Percentiles rank a stretch among this genome's conserved stretches.
Evolutionary conservation across 2,113 vertebrate species (phyloP).

Genomic region (Phyllostomus hastatus): DNA sequence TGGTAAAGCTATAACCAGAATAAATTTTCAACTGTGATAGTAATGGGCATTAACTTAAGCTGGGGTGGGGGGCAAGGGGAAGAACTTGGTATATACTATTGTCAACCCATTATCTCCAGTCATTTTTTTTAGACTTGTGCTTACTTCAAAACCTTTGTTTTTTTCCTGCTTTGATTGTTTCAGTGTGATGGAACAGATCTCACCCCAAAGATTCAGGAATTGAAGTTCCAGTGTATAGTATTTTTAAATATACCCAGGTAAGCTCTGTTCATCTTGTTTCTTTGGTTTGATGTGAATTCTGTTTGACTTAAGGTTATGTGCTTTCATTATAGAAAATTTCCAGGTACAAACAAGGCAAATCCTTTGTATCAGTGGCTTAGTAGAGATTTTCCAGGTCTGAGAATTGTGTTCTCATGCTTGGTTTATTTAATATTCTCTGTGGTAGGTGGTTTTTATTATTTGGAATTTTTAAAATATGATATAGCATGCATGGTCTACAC

Average conservation of each 20-base stretch:
- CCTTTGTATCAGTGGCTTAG: background rate
- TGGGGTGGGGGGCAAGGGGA: background rate
- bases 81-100: background rate
- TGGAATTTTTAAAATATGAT: background rate
- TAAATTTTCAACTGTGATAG: background rate
- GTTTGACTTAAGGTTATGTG: background rate
- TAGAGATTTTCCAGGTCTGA: background rate
- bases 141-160: conserved; percentile 69
- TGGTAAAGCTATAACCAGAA: background rate
- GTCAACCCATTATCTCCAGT: background rate
- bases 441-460: background rate
- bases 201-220: conserved; percentile 90
- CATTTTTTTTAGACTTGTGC: background rate
- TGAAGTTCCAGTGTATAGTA: conserved; percentile 91
- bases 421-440: background rate
- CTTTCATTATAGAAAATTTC: background rate
- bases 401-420: background rate
- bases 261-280: conserved; percentile 38
- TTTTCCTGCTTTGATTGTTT: conserved; percentile 76
- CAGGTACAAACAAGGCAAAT: background rate
- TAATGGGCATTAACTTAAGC: background rate
- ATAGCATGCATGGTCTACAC: background rate
- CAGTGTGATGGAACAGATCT: conserved; percentile 90
- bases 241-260: conserved; percentile 92
- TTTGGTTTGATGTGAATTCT: background rate